These are phyloP conservation scores for Pantelozetes paolii DNA, from an alignment of 2,888 invertebrate genomes.

Conservation along the genomic window DNA sequence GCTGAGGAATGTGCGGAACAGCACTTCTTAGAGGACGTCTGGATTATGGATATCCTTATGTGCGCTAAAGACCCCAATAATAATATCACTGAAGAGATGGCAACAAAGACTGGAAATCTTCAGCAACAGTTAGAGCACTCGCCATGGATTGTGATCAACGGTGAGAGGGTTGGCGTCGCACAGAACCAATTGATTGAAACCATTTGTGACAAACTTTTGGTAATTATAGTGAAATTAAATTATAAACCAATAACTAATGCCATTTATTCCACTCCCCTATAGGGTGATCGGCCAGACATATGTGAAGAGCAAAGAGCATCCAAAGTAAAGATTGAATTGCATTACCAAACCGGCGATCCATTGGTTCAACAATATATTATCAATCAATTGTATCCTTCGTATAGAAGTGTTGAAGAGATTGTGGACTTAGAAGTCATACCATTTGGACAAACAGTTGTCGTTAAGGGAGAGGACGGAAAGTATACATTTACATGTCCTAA, in stretches of 20 bases:
- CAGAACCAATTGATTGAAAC: slow-evolving; percentile 9
- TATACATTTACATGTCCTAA: slow-evolving; percentile 18
- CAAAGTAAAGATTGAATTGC: slow-evolving; percentile 37
- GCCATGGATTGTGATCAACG: slow-evolving; percentile 32
- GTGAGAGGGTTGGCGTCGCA: slow-evolving; percentile 3
- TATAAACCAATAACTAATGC: too few species aligned
- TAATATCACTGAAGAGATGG: slow-evolving; percentile 29
- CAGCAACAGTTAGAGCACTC: slow-evolving; percentile 3
- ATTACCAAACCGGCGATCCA: slow-evolving; percentile 24
- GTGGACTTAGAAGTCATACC: slow-evolving; percentile 35
- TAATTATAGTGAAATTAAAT: neutral
- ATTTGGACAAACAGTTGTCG: slow-evolving; percentile 5
- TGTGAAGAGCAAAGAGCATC: slow-evolving; percentile 5
- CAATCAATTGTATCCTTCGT: slow-evolving; percentile 31
- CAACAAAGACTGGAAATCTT: neutral
- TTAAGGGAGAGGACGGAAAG: neutral
- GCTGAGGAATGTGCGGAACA: slow-evolving; percentile 8
- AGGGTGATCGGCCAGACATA: slow-evolving; percentile 25
- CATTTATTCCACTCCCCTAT: too few species aligned
- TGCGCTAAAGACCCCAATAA: too few species aligned
- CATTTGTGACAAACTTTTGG: slow-evolving; percentile 27
- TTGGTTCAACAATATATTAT: slow-evolving; percentile 1
- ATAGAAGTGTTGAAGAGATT: slow-evolving; percentile 37
- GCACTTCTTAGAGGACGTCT: neutral
- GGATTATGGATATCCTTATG: neutral